phyloP scores from a whole-genome alignment of 2,888 invertebrate genomes.

The Apamea monoglypha region DNA sequence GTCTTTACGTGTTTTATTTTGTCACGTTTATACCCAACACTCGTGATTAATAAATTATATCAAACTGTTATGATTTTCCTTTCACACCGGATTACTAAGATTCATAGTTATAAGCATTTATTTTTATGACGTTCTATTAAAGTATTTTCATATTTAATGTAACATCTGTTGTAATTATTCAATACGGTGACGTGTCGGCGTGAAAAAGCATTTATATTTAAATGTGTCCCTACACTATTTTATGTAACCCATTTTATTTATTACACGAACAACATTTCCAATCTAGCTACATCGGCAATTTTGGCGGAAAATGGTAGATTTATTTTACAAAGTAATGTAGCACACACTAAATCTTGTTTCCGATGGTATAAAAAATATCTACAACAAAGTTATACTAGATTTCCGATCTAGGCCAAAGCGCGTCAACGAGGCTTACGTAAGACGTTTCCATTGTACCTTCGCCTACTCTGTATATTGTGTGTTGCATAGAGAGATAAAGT shows the following conservation, averaged over 20 bases:
- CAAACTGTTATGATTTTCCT: conserved; percentile 79
- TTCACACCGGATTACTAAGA: conserved; percentile 81
- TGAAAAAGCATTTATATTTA: conserved; percentile 65
- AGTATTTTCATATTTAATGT: conserved; percentile 73
- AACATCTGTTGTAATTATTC: conserved; percentile 81
- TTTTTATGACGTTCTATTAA: conserved; percentile 77
- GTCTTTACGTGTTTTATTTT: conserved; percentile 77
- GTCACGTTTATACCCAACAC: conserved; percentile 80
- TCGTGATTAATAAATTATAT: conserved; percentile 83
- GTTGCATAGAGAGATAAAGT: conserved; percentile 72
- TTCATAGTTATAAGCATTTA: conserved; percentile 74
- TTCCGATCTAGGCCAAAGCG: conserved; percentile 61
- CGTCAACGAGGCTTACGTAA: conserved; percentile 54
- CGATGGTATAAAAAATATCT: conserved; percentile 21
- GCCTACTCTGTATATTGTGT: conserved; percentile 57
- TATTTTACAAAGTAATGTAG: conserved; percentile 31
- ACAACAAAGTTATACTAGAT: conserved; percentile 44
- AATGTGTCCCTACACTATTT: conserved; percentile 39
- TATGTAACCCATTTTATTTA: conserved; percentile 43
- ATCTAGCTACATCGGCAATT: conserved; percentile 23
- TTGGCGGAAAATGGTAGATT: conserved; percentile 27
- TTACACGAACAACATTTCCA: conserved; percentile 41
- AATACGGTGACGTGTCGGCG: conserved; percentile 74
- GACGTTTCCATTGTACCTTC: conserved; percentile 46
- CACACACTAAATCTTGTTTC: conserved; percentile 38